These are phyloP conservation scores for Suricata suricatta DNA, from an alignment of 2,113 vertebrate species.

Conservation along the genomic window DNA sequence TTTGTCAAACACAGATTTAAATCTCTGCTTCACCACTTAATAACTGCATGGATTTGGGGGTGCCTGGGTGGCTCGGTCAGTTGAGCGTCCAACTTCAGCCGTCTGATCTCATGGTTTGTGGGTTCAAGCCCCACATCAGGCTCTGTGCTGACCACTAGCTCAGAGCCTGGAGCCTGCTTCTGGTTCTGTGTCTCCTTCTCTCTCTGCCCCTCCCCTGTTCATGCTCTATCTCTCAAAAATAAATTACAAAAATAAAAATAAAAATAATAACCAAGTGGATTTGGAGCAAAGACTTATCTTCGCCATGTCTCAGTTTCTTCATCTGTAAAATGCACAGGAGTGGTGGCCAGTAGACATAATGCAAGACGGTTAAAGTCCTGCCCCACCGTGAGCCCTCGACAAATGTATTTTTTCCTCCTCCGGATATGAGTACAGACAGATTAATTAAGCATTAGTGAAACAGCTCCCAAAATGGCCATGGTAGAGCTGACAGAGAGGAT, in stretches of 20 bases:
- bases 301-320: neutral
- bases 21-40: neutral
- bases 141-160: too few species aligned
- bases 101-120: too few species aligned
- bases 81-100: too few species aligned
- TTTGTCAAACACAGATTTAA: neutral
- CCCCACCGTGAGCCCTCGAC: neutral
- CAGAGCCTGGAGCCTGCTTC: too few species aligned
- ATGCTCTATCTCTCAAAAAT: too few species aligned
- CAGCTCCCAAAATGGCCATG: neutral
- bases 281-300: neutral
- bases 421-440: neutral
- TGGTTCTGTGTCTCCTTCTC: too few species aligned
- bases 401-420: neutral
- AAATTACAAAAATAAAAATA: too few species aligned
- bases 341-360: neutral
- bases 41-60: too few species aligned
- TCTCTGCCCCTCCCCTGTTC: too few species aligned
- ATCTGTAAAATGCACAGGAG: neutral
- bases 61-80: too few species aligned
- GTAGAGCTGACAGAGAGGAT: neutral
- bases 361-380: neutral
- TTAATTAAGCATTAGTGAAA: neutral
- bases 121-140: too few species aligned
- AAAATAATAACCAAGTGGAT: neutral